phyloP scores from a whole-genome alignment of 1,140 invertebrate genomes.

The Aphidius gifuensis region DNA sequence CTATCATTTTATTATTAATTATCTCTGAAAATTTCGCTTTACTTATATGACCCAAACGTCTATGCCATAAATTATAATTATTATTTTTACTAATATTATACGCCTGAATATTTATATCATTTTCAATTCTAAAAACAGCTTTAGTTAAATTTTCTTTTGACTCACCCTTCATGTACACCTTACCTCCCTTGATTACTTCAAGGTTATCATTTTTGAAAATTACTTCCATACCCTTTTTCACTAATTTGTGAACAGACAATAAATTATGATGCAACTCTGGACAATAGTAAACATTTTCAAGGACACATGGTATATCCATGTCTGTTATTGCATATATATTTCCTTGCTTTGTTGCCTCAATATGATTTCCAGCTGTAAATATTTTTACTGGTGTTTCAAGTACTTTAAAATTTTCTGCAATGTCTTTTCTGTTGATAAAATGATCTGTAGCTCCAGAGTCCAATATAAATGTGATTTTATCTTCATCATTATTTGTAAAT shows the following conservation, averaged over 20 bases:
- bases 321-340: slow-evolving; percentile 20
- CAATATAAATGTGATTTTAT: slow-evolving; percentile 13
- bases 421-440: slow-evolving; percentile 35
- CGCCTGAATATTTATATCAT: no score
- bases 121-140: no score
- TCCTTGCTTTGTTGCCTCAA: slow-evolving; percentile 33
- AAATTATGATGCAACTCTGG: neutral
- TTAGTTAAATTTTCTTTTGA: no score
- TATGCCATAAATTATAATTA: slow-evolving; percentile 12
- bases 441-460: slow-evolving; percentile 25
- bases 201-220: slow-evolving; percentile 14
- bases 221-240: slow-evolving; percentile 28
- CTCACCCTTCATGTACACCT: neutral
- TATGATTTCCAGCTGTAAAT: slow-evolving; percentile 28
- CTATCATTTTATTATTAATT: slow-evolving; percentile 8
- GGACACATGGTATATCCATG: slow-evolving; percentile 24
- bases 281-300: slow-evolving; percentile 14
- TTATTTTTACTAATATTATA: neutral
- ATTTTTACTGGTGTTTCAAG: slow-evolving; percentile 18
- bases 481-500: no score
- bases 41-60: slow-evolving; percentile 1
- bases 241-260: slow-evolving; percentile 35
- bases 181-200: neutral
- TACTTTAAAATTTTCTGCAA: slow-evolving; percentile 25
- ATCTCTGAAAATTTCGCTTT: slow-evolving; percentile 10